Base-by-base conservation (phyloP, 2,113 vertebrate species). In the Bufo bufo region DNA sequence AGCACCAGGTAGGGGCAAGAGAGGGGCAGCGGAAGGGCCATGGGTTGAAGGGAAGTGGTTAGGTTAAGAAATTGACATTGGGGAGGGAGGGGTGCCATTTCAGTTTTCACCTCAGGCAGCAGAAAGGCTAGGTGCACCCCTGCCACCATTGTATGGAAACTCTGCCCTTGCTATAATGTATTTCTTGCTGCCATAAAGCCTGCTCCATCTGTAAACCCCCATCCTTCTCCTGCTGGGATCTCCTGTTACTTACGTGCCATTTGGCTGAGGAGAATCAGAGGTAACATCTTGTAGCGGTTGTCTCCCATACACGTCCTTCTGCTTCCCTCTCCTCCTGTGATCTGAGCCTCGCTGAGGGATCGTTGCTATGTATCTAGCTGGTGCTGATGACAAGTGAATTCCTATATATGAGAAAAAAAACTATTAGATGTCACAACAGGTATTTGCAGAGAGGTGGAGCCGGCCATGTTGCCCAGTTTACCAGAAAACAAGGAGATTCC, bases 391-490 rank as follows among this genome's bases (percentile, higher is more conserved):
- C 45, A 23, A 47, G 49, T 82, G 19, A 72, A 81, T 81, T 87
- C 86, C 63, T 17, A 63, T 81, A 56, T 56, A 80, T 52, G 47
- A 50, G 20, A 71, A 80, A 74, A 59, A 61, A 81, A 79, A 87
- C 59, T 72, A 23, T 59, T 47, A 0, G 2, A 13, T 86, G 77
- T 86, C 72, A 77, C 85, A 86, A 86, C 13, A 86, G 85, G 72
- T 86, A 3, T 58, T 86, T 78, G 11, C 56, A 59, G 72, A 58
- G 45, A 23, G 72, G 72, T 61, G 33, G 54, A 19, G 12, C 16
- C 0, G 13, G 78, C 1, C 33, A 19, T 17, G 16, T 86, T 86
- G 33, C 74, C 49, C 85, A 65, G 78, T 86, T 13, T 45, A 6
- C n/a, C 19, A 45, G 13, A 58, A 61, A 80, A 43, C 7, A 6